Evolutionary conservation across 1,140 invertebrate genomes (phyloP).

Genomic region (Sarcophaga bullata): DNA sequence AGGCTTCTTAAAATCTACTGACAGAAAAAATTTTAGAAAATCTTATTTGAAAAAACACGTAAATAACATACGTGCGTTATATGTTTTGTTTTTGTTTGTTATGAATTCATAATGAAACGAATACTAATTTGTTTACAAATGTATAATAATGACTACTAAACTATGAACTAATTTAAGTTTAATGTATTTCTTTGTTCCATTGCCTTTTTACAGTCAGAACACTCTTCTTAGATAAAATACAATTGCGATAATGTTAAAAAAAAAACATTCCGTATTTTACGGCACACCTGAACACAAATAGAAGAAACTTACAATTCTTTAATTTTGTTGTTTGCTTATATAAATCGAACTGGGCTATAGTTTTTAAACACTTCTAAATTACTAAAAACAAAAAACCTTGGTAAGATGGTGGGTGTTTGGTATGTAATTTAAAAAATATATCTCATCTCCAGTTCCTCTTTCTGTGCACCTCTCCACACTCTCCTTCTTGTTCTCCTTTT

Average conservation of each 20-base stretch:
- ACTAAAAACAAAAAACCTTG: background rate
- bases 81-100: background rate
- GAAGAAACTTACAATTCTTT: slow-evolving; percentile 16
- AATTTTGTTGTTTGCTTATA: slow-evolving; percentile 1
- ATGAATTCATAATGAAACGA: slow-evolving; percentile 15
- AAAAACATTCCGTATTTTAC: background rate
- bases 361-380: background rate
- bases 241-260: slow-evolving; percentile 1
- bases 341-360: background rate
- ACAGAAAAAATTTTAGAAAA: background rate
- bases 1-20: slow-evolving; percentile 34
- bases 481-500: background rate
- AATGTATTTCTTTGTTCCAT: slow-evolving; percentile 19
- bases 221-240: background rate
- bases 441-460: background rate
- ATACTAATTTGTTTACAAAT: slow-evolving; percentile 5
- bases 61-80: background rate
- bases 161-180: background rate
- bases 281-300: background rate
- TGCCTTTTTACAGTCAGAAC: slow-evolving; percentile 16
- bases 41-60: slow-evolving; percentile 9
- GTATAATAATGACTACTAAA: slow-evolving; percentile 9
- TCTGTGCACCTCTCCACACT: background rate
- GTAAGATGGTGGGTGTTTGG: background rate
- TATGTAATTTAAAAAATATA: slow-evolving; percentile 13